Conservation (phyloP, 2,797 vertebrate genomes). For the Ibycter americanus region DNA sequence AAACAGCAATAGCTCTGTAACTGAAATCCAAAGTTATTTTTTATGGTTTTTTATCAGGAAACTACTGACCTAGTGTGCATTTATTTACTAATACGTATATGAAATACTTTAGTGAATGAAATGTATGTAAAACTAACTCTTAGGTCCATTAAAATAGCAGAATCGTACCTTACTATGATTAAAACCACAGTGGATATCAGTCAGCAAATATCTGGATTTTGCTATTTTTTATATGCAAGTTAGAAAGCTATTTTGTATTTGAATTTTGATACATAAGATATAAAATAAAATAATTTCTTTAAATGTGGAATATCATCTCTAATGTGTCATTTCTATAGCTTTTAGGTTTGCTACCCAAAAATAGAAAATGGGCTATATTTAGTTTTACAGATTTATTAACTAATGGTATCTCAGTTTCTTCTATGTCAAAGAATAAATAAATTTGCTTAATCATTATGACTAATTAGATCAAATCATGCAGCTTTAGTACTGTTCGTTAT, state of each 20-base stretch:
- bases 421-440: background rate
- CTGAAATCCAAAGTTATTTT: background rate
- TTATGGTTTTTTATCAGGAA: background rate
- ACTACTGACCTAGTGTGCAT: background rate
- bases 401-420: background rate
- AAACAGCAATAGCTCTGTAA: background rate
- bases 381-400: background rate
- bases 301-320: background rate
- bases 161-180: background rate
- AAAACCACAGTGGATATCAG: background rate
- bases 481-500: background rate
- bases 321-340: background rate
- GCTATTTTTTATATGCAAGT: background rate
- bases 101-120: background rate
- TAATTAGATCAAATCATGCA: background rate
- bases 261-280: background rate
- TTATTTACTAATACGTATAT: background rate
- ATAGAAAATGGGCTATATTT: background rate
- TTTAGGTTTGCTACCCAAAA: background rate
- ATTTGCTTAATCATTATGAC: background rate
- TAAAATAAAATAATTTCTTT: background rate
- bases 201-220: background rate
- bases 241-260: background rate
- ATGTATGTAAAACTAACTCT: background rate
- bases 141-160: background rate